Evolutionary conservation across 2,888 invertebrate species (phyloP).

Genomic region (Theretra japonica): DNA sequence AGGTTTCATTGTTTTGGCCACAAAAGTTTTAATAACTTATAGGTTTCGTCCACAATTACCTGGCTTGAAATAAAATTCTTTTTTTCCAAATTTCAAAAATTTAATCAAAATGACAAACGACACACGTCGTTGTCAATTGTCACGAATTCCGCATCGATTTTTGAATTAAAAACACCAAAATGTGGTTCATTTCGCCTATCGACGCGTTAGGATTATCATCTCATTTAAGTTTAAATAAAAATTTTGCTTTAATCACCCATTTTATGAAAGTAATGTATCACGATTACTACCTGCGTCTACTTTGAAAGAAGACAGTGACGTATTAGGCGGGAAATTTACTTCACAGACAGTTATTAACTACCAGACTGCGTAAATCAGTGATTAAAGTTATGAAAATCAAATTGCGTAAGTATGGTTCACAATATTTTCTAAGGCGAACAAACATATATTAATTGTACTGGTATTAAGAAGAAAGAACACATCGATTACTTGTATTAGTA

Average conservation of each 20-base stretch:
- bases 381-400: constrained; percentile 84
- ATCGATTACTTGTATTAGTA: too few relatives aligned
- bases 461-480: too few relatives aligned
- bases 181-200: constrained; percentile 55
- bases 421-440: neutral
- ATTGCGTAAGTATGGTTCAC: constrained; percentile 70
- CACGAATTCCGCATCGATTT: constrained; percentile 73
- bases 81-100: constrained; percentile 72
- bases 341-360: constrained; percentile 62
- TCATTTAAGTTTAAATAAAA: neutral
- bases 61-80: constrained; percentile 35
- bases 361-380: constrained; percentile 80
- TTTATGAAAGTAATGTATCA: neutral
- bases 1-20: neutral
- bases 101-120: constrained; percentile 71
- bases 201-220: constrained; percentile 40
- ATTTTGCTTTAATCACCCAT: neutral
- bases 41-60: neutral
- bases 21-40: neutral
- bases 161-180: constrained; percentile 65
- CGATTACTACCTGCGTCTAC: neutral
- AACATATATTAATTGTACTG: neutral
- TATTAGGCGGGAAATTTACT: constrained; percentile 63
- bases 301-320: constrained; percentile 48
- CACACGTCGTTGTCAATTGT: constrained; percentile 77